Conservation (phyloP, 2,888 invertebrate genomes). For the Chrysolina haemoptera region DNA sequence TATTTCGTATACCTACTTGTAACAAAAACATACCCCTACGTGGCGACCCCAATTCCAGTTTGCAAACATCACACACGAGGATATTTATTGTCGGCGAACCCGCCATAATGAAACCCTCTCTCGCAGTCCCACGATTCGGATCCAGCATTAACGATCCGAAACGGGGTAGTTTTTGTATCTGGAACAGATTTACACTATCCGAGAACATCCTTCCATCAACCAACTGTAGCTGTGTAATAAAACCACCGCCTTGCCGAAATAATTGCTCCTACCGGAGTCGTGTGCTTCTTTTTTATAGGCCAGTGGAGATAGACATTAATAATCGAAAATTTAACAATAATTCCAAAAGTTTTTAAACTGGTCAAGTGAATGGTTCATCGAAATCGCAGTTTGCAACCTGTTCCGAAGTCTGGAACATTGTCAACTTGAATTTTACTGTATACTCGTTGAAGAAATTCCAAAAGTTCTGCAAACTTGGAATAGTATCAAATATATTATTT, state of each 20-base stretch:
- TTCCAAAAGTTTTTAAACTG: too few species aligned
- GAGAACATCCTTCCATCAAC: constrained; percentile 2
- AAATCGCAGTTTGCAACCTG: too few species aligned
- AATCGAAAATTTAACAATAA: too few species aligned
- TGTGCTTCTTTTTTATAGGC: constrained; percentile 10
- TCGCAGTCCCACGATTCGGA: background rate
- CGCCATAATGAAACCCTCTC: background rate
- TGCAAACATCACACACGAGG: background rate
- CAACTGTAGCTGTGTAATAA: background rate
- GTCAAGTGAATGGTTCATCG: too few species aligned
- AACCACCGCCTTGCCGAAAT: background rate
- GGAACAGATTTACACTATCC: background rate
- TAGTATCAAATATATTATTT: too few species aligned
- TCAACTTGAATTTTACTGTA: too few species aligned
- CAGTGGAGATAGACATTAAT: too few species aligned
- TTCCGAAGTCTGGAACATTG: too few species aligned
- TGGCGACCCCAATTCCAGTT: background rate
- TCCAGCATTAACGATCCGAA: background rate
- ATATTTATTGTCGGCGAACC: background rate
- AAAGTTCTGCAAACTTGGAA: too few species aligned
- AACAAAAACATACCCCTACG: background rate
- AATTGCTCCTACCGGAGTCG: background rate
- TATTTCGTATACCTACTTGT: background rate
- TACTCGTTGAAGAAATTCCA: too few species aligned
- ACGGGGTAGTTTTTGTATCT: background rate